phyloP scores from a whole-genome alignment of 2,113 vertebrate genomes.

The Urocolius indicus region DNA sequence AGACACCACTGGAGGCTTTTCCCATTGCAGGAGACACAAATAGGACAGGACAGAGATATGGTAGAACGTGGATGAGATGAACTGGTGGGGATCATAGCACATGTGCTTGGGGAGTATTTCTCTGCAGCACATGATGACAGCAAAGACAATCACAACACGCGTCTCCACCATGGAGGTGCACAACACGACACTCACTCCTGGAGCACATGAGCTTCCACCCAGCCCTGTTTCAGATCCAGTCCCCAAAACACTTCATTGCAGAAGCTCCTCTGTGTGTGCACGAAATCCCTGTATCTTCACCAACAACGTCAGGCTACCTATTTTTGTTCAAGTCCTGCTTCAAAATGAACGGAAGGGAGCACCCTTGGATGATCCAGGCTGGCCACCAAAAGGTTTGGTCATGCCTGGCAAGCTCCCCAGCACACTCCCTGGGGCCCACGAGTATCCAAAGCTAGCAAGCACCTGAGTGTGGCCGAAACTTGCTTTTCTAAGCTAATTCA shows the following conservation, averaged over 20 bases:
- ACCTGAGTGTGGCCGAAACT: fast-evolving
- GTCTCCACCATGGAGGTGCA: neutral
- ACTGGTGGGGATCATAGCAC: neutral
- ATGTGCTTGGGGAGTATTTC: neutral
- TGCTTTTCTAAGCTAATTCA: fast-evolving
- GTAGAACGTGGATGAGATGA: neutral
- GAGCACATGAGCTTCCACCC: neutral
- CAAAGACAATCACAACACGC: fast-evolving
- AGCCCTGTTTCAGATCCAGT: neutral
- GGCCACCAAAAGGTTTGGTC: neutral
- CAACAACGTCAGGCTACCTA: neutral
- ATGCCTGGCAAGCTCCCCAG: neutral
- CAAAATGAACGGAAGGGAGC: neutral
- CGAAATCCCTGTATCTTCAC: neutral
- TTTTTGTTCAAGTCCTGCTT: neutral
- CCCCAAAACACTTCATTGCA: neutral
- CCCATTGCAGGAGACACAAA: neutral
- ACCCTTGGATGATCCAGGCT: neutral
- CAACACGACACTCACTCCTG: fast-evolving
- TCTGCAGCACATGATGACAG: fast-evolving
- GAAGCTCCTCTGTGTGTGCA: neutral
- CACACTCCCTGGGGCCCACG: fast-evolving
- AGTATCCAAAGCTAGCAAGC: neutral
- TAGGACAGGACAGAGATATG: neutral
- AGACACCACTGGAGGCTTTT: neutral